Base-by-base conservation (phyloP, 2,888 invertebrate species). In the Pseudoips prasinana region DNA sequence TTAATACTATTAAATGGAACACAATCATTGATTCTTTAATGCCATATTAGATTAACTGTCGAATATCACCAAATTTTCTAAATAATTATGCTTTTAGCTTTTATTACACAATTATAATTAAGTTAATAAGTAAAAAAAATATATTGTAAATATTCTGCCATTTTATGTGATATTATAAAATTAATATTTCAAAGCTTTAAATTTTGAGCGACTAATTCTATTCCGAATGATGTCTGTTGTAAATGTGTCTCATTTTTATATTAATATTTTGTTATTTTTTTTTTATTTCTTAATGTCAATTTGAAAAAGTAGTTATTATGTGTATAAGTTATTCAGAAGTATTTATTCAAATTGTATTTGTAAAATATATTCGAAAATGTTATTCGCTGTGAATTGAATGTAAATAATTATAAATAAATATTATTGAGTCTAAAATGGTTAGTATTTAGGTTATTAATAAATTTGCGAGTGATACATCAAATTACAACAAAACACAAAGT, bases 401-500 rank as follows among this genome's bases (percentile, higher is more conserved):
- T 59, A 63, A 55, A 64, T 65, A 64, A 46, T 38, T 49, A 41
- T 41, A 14, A 39, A 38, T 51, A 32, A 46, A 41, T 34, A 41
- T 39, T n/a, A 38, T 49, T 47, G 27, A 40, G 29, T 42, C 39
- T 36, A 41, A n/a, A 32, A 47, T 17, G 24, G 22, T 41, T 58
- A 53, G 31, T 41, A 14, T 14, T 41, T 46, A 39, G 54, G 32
- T 31, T 43, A 42, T 33, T 27, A 37, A 28, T 48, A 48, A 39
- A 29, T 48, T 46, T 37, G 54, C 59, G 58, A 64, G 36, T 39
- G 41, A 50, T 47, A 50, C 50, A 54, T 51, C 20, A 49, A 53
- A 40, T 28, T 27, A 46, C 56, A 49, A 53, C 32, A 26, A 58
- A 49, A 77, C 78, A 80, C 81, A 71, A 77, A 75, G 78, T 81